These are phyloP conservation scores for Platalea minor DNA, from an alignment of 2,797 vertebrate species.

Conservation along the genomic window DNA sequence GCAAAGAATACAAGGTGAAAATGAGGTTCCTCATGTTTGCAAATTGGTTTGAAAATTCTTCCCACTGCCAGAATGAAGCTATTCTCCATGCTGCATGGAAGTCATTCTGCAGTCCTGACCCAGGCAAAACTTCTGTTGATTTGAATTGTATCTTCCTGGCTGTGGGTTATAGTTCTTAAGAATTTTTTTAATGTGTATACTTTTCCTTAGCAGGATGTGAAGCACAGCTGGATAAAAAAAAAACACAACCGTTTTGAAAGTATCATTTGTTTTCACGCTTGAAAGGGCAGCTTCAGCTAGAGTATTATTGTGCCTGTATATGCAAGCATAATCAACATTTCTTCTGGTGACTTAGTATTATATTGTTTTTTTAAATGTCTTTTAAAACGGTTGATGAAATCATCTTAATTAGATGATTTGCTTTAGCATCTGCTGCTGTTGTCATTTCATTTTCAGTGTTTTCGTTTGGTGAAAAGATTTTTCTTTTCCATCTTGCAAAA, in stretches of 20 bases:
- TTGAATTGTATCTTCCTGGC: neutral
- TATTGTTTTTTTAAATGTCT: constrained; percentile 27
- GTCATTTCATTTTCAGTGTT: constrained; percentile 23
- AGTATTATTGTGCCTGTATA: neutral
- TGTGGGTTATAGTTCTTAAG: neutral
- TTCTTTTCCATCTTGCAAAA: constrained; percentile 4
- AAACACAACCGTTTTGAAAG: constrained; percentile 2
- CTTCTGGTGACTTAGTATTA: constrained; percentile 43
- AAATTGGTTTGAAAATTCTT: neutral
- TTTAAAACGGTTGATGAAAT: constrained; percentile 38
- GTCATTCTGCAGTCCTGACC: neutral
- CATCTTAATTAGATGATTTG: constrained; percentile 48
- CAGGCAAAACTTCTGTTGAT: neutral
- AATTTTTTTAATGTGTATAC: neutral
- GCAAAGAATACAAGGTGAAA: neutral
- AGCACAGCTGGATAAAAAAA: constrained; percentile 38
- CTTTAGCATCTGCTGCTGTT: constrained; percentile 46
- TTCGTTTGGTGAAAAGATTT: constrained; percentile 23
- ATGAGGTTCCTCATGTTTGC: neutral
- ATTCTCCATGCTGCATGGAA: neutral
- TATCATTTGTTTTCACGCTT: constrained; percentile 37
- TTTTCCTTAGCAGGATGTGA: constrained; percentile 1
- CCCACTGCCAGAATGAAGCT: neutral
- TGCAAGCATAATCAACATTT: neutral
- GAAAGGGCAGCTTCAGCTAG: constrained; percentile 6